Evolutionary conservation across 2,113 vertebrate genomes (phyloP).

Genomic region (Gyps fulvus): DNA sequence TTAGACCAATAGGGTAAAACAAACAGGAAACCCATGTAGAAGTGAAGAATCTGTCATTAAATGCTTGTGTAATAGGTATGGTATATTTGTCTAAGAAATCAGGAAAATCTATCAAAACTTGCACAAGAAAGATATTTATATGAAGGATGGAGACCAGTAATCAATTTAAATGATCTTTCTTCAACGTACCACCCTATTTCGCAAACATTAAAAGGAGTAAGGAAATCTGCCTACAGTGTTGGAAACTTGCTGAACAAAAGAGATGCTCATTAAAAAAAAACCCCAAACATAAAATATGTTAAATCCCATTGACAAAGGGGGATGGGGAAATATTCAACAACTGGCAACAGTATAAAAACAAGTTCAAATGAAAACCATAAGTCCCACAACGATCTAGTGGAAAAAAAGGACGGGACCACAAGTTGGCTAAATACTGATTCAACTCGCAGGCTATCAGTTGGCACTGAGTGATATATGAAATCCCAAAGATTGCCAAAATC

Average conservation of each 20-base stretch:
- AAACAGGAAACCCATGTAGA: not conserved
- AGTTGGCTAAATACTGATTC: not conserved
- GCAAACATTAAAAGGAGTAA: not conserved
- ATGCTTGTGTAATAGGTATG: not conserved
- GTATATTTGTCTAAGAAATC: not conserved
- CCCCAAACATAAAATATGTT: not conserved
- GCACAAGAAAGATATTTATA: not conserved
- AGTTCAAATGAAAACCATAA: constrained; percentile 50
- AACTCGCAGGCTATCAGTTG: constrained; percentile 17
- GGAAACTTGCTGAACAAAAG: constrained; percentile 22
- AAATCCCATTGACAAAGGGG: constrained; percentile 8
- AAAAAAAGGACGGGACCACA: not conserved
- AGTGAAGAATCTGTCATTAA: not conserved
- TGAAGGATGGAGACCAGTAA: not conserved
- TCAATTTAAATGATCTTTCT: not conserved
- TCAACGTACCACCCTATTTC: not conserved
- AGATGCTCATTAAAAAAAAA: not conserved
- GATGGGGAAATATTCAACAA: constrained; percentile 18
- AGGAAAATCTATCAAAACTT: not conserved
- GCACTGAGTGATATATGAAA: constrained; percentile 7
- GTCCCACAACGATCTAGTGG: not conserved
- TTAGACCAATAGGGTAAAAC: not conserved
- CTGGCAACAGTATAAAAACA: constrained; percentile 41
- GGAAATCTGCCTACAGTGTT: not conserved
- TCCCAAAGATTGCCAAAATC: constrained; percentile 22